Evolutionary conservation across 2,888 invertebrate genomes (phyloP).

Genomic region (Drosophila meridionalis): DNA sequence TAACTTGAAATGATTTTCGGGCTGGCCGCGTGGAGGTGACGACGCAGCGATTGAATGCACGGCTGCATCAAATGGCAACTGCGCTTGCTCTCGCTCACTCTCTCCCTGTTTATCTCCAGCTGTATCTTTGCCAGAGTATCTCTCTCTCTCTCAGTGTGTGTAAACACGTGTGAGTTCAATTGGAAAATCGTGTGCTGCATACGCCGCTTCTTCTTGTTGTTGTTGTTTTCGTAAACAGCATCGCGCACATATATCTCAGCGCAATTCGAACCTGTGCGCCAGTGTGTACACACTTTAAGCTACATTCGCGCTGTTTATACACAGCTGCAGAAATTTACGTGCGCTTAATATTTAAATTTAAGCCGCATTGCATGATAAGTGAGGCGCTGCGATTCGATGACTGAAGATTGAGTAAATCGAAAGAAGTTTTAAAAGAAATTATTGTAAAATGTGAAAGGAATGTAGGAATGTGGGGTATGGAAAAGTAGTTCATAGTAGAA

Average conservation of each 20-base stretch:
- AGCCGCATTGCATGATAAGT: background rate
- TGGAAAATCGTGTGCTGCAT: constrained; percentile 84
- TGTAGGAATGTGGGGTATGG: background rate
- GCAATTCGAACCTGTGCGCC: constrained; percentile 31
- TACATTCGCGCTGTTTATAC: constrained; percentile 25
- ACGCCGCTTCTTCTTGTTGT: constrained; percentile 38
- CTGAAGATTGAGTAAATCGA: background rate
- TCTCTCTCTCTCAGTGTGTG: constrained; percentile 47
- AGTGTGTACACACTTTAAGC: constrained; percentile 63
- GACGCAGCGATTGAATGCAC: constrained; percentile 84
- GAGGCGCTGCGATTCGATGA: background rate
- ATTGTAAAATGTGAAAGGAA: background rate
- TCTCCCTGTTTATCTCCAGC: constrained; percentile 16
- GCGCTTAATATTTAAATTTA: constrained; percentile 38
- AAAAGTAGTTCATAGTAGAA: background rate
- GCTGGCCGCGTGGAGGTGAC: constrained; percentile 76
- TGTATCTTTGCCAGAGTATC: constrained; percentile 20
- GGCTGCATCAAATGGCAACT: constrained; percentile 78
- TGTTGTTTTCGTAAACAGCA: constrained; percentile 68
- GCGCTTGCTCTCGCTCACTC: constrained; percentile 10
- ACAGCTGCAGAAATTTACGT: constrained; percentile 19
- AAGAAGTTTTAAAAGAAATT: background rate
- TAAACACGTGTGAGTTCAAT: constrained; percentile 82
- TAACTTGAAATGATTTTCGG: constrained; percentile 82
- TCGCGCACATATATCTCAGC: constrained; percentile 56